A percentile compares a stretch with the other conserved stretches of the same genome.
Evolutionary conservation across 1,140 invertebrate species (phyloP).

Genomic region (Zaprionus nigranus): DNA sequence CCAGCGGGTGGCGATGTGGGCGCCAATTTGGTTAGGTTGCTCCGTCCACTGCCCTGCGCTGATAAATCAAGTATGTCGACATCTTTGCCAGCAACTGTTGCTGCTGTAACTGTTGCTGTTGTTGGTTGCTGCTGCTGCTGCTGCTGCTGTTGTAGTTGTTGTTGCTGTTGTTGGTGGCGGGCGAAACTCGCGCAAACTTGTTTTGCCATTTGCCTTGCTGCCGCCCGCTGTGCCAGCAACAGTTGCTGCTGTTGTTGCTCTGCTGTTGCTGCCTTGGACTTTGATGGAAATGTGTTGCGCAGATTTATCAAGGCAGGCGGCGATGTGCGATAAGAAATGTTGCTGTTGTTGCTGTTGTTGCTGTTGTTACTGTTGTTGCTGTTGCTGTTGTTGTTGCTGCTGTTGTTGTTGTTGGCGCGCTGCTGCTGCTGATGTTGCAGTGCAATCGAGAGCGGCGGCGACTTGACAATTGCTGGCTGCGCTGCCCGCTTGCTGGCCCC

Average conservation of each 20-base stretch:
- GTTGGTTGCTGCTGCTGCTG: slow-evolving; percentile 12
- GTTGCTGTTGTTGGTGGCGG: slow-evolving; percentile 35
- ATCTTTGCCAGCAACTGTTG: slow-evolving; percentile 51
- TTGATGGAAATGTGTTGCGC: slow-evolving; percentile 68
- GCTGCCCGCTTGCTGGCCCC: slow-evolving; percentile 24
- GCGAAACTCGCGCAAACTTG: slow-evolving; percentile 77
- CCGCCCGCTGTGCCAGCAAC: background rate
- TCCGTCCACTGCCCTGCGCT: slow-evolving; percentile 37
- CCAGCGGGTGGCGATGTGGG: slow-evolving; percentile 27
- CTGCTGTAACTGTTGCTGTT: slow-evolving; percentile 20
- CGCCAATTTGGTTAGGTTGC: slow-evolving; percentile 28
- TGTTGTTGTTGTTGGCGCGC: slow-evolving; percentile 9
- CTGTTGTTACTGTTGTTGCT: background rate
- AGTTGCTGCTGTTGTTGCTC: background rate
- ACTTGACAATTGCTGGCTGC: slow-evolving; percentile 66
- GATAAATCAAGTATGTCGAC: slow-evolving; percentile 81
- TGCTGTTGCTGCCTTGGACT: slow-evolving; percentile 29
- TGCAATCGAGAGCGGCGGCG: slow-evolving; percentile 66
- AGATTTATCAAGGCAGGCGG: slow-evolving; percentile 80
- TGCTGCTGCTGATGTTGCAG: slow-evolving; percentile 35
- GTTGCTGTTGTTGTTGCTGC: slow-evolving; percentile 11
- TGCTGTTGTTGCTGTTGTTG: slow-evolving; percentile 34
- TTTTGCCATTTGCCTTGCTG: slow-evolving; percentile 71
- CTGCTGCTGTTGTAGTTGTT: slow-evolving; percentile 15
- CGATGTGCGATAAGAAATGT: slow-evolving; percentile 71